Evolutionary conservation across 1,140 invertebrate genomes (phyloP), one percentile per base, ranked within the genome.

Genomic region (Gerris buenoi): DNA sequence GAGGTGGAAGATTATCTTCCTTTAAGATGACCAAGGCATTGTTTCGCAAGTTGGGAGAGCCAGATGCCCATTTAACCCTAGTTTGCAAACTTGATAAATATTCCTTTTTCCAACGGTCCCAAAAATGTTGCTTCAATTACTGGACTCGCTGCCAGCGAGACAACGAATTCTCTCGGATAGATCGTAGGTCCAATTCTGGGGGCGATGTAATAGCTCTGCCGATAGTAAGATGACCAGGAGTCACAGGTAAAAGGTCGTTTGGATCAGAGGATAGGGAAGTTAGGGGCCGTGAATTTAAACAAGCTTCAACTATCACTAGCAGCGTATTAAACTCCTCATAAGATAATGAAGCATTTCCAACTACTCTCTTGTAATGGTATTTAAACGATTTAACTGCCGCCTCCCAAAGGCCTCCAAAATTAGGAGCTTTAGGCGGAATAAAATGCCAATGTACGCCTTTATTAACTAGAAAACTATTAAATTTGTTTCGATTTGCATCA

Each of bases 271-370:
- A 65, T 27, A 73, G 15, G 29, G 72, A 68, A 26, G 68, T 70
- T 25, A 76, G 60, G 5, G 76, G 76, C 10, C 75, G 62, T 1
- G 74, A 77, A 67, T 78, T 78, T 28, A 78, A 66, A 46, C 69
- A 69, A 1, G 74, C 74, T 71, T 77, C 76, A 15, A 76, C 71
- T 69, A 74, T 68, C 59, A 46, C 63, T 26, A 76, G 58, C 10
- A 76, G 61, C n/a, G 75, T 74, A 13, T 68, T 62, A n/a, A 76
- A 67, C 68, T 76, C 72, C 67, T 74, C 72, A 68, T 65, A 72
- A 0, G 65, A 73, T 63, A 73, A 28, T 5, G 60, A 27, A 25
- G 25, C 18, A 22, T 68, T 56, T 3, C 80, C 79, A 18, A 73
- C 29, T 5, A 69, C 59, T 14, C 33, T 62, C 5, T 28, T 56